These are phyloP conservation scores for Daboia siamensis DNA, from an alignment of 2,113 vertebrate species.

Conservation along the genomic window DNA sequence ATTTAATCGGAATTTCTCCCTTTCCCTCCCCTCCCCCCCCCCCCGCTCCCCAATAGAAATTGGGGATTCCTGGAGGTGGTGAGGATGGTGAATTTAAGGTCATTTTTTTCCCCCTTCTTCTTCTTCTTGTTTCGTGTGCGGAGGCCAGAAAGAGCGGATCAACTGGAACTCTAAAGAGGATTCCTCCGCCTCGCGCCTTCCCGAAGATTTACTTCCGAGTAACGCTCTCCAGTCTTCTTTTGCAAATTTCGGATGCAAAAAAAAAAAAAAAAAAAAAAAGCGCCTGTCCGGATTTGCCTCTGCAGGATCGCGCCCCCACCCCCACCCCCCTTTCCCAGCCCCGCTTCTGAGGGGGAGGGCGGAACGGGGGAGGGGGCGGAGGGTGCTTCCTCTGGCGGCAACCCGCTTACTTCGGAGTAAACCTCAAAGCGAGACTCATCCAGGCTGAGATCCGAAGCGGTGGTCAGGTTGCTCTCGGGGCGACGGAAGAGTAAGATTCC, in stretches of 20 bases:
- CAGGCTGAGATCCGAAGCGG: too few relatives aligned
- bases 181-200: neutral
- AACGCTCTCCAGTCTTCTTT: neutral
- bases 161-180: neutral
- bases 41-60: neutral
- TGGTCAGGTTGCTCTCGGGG: too few relatives aligned
- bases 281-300: neutral
- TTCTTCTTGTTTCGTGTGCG: too few relatives aligned
- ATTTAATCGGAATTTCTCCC: neutral
- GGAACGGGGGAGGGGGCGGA: too few relatives aligned
- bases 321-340: neutral
- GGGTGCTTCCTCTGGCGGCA: neutral
- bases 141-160: neutral
- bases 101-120: neutral
- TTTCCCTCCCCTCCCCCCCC: neutral
- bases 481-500: neutral
- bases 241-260: too few relatives aligned
- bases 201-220: neutral
- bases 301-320: neutral
- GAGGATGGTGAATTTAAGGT: neutral
- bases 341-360: too few relatives aligned
- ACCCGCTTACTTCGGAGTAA: neutral
- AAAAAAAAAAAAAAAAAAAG: too few relatives aligned
- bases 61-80: neutral
- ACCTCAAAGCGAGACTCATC: neutral